These are phyloP conservation scores for Lepidothrix coronata DNA, from an alignment of 2,113 vertebrate species.

Conservation along the genomic window DNA sequence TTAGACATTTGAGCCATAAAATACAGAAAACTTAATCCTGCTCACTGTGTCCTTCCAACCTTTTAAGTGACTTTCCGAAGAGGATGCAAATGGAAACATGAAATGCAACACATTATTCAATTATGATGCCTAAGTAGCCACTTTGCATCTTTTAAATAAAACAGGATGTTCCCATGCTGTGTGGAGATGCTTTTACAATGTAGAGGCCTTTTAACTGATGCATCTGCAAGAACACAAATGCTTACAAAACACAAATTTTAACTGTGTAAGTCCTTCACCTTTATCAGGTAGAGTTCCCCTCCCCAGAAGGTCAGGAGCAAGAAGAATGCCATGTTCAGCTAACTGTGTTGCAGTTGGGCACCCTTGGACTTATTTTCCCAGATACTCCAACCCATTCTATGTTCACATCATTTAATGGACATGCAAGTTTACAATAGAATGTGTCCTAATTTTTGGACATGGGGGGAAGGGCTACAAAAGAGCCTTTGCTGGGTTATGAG, in stretches of 20 bases:
- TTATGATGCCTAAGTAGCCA: not conserved
- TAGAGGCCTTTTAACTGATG: not conserved
- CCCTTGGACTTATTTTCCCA: not conserved
- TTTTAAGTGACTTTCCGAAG: not conserved
- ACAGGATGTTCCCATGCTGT: not conserved
- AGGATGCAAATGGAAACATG: not conserved
- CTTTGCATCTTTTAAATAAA: not conserved
- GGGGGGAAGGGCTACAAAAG: not conserved
- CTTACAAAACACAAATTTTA: not conserved
- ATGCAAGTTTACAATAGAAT: not conserved
- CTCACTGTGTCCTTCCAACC: not conserved
- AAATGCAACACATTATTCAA: not conserved
- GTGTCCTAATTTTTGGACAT: not conserved
- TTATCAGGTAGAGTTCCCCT: not conserved
- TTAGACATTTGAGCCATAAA: not conserved
- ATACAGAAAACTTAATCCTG: not conserved
- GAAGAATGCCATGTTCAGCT: not conserved
- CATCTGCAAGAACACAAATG: not conserved
- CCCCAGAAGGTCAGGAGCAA: not conserved
- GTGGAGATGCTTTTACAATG: not conserved
- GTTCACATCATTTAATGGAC: not conserved
- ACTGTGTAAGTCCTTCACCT: not conserved
- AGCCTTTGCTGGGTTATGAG: not conserved
- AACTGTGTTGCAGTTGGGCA: not conserved
- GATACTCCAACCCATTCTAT: not conserved